A percentile compares a stretch with the other conserved stretches of the same genome.
phyloP scores from a whole-genome alignment of 2,888 invertebrate species.

The Chesias legatella region DNA sequence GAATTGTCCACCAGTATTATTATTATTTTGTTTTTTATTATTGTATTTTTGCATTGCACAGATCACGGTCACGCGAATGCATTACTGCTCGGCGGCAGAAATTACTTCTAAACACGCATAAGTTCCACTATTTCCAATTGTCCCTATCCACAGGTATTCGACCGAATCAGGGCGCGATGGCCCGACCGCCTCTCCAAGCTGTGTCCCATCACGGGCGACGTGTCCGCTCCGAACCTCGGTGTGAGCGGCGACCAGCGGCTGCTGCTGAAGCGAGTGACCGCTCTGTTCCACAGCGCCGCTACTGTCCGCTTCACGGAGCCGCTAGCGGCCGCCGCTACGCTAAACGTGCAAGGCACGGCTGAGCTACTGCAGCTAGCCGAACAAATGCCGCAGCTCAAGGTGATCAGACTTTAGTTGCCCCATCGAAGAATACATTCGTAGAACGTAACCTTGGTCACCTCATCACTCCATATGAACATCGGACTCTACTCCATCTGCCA shows the following conservation, averaged over 20 bases:
- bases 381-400: slow-evolving; percentile 88
- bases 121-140: no score
- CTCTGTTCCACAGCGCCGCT: slow-evolving; percentile 97
- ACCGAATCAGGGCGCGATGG: slow-evolving; percentile 82
- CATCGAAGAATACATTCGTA: no score
- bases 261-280: slow-evolving; percentile 85
- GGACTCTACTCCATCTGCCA: no score
- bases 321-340: slow-evolving; percentile 90
- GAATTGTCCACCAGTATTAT: no score
- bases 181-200: slow-evolving; percentile 85
- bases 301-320: slow-evolving; percentile 97
- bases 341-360: slow-evolving; percentile 95
- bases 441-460: no score
- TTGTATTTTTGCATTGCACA: no score
- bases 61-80: no score
- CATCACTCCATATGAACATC: no score
- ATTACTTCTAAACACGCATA: no score
- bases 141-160: slow-evolving; percentile 82
- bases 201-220: slow-evolving; percentile 87
- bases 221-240: slow-evolving; percentile 85
- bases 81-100: no score
- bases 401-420: slow-evolving; percentile 40
- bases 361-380: slow-evolving; percentile 90
- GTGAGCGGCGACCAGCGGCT: slow-evolving; percentile 83
- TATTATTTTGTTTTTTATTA: no score